Base-by-base conservation (phyloP, 2,797 vertebrate genomes). In the Streptopelia turtur region DNA sequence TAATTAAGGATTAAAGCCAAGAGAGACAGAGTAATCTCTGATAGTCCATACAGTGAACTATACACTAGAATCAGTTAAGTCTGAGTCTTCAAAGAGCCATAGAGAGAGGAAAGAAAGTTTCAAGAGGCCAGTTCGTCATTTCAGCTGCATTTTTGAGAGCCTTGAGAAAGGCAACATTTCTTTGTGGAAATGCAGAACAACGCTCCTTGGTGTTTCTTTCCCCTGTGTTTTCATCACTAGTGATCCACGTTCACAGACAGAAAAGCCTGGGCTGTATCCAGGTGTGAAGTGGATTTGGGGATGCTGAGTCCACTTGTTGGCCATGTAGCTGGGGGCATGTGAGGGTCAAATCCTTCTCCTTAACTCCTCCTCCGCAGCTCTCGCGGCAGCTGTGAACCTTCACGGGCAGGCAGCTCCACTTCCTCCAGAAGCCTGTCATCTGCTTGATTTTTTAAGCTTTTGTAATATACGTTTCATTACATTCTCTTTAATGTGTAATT, bases 241-340 rank as follows among this genome's bases (percentile, higher is more conserved):
- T 49, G 50, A 60, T 37, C 18, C 5, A 1, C 37, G 18, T 72
- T 63, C 65, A 68, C 30, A 35, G 1, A 8, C 43, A 78, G 65
- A n/a, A 16, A 61, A 31, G 27, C 33, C 35, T 1, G 1, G 45
- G 83, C 65, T 87, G 22, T n/a, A n/a, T 23, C 41, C 43, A 52
- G 37, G 31, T 0, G 1, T 11, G n/a, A 5, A 10, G 57, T 64
- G 80, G 53, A 6, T 53, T 49, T 71, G 39, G 24, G 18, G 28
- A 24, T 52, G 52, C 39, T 24, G 3, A 37, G 64, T 35, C 10
- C 47, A 3, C 57, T 56, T 30, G 16, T 16, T 4, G 3, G 35
- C 16, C 31, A 2, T 1, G 6, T 7, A 52, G 30, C 35, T 80
- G 47, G 16, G 56, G 59, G 16, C 10, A 10, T 0, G 0, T 21